Conservation (phyloP, 2,888 invertebrate genomes). For the Tenthredo scrophulariae region DNA sequence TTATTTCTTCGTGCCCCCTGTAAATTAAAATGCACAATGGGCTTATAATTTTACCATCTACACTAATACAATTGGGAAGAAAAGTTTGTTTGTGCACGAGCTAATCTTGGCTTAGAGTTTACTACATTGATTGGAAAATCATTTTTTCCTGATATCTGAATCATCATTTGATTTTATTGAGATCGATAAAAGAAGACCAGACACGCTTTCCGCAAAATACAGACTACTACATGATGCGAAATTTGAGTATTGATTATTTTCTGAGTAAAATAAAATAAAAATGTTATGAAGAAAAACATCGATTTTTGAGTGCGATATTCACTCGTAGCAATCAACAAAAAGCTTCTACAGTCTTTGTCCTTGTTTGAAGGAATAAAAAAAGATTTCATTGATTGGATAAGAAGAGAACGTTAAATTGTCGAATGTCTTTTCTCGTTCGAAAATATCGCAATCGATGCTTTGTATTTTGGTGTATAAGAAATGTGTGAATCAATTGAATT, state of each 20-base stretch:
- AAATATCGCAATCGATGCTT: too few relatives aligned
- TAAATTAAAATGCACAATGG: background rate
- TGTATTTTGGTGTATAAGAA: background rate
- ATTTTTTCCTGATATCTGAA: background rate
- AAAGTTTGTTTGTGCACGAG: background rate
- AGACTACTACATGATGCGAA: background rate
- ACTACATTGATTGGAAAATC: background rate
- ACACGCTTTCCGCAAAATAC: background rate
- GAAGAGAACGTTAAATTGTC: background rate
- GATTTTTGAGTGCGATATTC: background rate
- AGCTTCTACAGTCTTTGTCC: background rate
- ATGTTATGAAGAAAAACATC: background rate
- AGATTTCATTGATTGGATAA: background rate
- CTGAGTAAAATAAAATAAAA: background rate
- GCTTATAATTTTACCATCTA: slow-evolving; percentile 3
- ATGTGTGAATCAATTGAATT: background rate
- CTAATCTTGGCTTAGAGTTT: background rate
- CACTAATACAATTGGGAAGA: background rate
- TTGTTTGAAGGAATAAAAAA: background rate
- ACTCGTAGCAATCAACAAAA: background rate
- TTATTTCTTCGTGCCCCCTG: background rate
- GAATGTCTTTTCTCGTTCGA: too few relatives aligned
- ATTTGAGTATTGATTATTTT: background rate
- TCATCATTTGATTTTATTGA: background rate
- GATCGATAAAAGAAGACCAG: background rate